Evolutionary conservation across 1,140 invertebrate genomes (phyloP), one percentile per base, ranked within the genome.

Genomic region (Limonius californicus): DNA sequence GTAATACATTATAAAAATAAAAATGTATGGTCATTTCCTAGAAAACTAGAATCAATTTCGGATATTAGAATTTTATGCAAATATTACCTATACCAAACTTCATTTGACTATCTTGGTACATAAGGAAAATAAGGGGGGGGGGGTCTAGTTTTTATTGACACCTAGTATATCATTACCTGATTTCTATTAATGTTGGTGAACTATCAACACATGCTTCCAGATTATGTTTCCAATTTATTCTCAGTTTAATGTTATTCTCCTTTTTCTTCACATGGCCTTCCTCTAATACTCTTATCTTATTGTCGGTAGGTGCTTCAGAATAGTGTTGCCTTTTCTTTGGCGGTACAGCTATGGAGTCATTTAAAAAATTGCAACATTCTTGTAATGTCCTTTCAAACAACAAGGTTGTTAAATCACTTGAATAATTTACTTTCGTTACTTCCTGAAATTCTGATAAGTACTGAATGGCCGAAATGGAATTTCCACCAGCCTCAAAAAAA

Each of bases 181-280:
- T 76, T 65, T 77, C 55, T 67, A 83, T 81, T 61, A 86, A 59
- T 58, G 83, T 77, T 14, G 87, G 85, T 18, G 85, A 84, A 47
- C 85, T 83, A 81, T 90, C 88, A 16, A 90, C 81, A 80, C 89
- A 90, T 73, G 89, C 89, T 54, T 82, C 77, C 53, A 88, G 81
- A 74, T 89, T 73, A 73, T 79, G 83, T 35, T 76, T 79, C 83
- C 84, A 87, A 2, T 74, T 58, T 39, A 74, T 71, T 69, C 63
- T 75, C n/a, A 30, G 9, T 23, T 61, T 27, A 23, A 27, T 43
- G 3, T 62, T 50, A 54, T 57, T 50, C 39, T 27, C 23, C 23
- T 27, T 9, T n/a, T n/a, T n/a, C n/a, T n/a, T n/a, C n/a, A n/a
- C n/a, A n/a, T n/a, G n/a, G n/a, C n/a, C n/a, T 27, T 27, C 23